Evolutionary conservation across 2,113 vertebrate genomes (phyloP).

Genomic region (Herpailurus yagouaroundi): DNA sequence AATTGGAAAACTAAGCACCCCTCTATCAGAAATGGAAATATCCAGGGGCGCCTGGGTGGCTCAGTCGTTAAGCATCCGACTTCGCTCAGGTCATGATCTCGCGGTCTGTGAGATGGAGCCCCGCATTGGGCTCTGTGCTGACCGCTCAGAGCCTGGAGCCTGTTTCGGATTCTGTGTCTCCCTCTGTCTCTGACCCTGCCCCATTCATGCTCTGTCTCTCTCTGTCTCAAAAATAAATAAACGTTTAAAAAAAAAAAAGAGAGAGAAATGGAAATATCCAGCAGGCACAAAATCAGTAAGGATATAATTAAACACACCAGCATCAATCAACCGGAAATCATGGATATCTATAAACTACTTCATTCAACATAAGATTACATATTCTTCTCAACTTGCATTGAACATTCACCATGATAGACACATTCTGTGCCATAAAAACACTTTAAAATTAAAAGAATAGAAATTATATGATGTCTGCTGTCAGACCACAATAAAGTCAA

Average conservation of each 20-base stretch:
- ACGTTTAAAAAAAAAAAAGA: too few species aligned
- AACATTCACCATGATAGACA: not conserved
- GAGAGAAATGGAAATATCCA: not conserved
- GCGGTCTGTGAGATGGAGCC: too few species aligned
- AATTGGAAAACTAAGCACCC: not conserved
- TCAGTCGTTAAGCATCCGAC: too few species aligned
- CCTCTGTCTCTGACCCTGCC: too few species aligned
- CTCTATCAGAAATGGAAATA: not conserved
- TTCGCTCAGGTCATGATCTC: too few species aligned
- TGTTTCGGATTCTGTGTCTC: too few species aligned
- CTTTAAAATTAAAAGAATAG: not conserved
- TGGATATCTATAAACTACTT: not conserved
- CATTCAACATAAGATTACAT: not conserved
- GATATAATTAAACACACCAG: not conserved
- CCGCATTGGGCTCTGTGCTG: too few species aligned
- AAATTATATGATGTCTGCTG: not conserved
- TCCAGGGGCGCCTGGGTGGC: too few species aligned
- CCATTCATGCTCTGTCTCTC: too few species aligned
- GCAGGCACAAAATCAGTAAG: not conserved
- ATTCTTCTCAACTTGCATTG: not conserved
- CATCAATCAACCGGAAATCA: not conserved
- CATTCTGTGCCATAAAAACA: not conserved
- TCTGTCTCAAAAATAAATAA: too few species aligned
- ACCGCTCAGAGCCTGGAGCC: too few species aligned
- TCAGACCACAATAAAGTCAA: not conserved